phyloP scores from a whole-genome alignment of 2,797 vertebrate genomes.

The Jordanella pulchra region DNA sequence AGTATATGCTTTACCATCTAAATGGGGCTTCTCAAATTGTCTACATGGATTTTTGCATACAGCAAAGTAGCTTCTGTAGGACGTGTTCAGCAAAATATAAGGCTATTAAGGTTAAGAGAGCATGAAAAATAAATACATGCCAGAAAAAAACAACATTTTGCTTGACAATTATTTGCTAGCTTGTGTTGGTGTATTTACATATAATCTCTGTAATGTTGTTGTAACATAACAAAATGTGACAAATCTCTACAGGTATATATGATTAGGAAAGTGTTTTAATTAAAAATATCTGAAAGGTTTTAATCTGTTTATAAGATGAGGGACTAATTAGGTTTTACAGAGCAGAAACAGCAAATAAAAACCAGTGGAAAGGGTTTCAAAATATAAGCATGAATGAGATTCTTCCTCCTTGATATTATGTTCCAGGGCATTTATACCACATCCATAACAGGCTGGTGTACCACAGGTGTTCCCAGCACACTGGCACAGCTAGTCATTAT shows the following conservation, averaged over 20 bases:
- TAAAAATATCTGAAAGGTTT: not conserved
- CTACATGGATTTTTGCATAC: not conserved
- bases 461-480: conserved; percentile 73
- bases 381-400: conserved; percentile 45
- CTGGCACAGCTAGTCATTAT: conserved; percentile 73
- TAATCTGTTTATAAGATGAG: conserved; percentile 11
- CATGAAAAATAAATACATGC: not conserved
- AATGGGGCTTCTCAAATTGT: not conserved
- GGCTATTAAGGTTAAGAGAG: not conserved
- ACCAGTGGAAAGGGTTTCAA: conserved; percentile 4
- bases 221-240: not conserved
- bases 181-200: not conserved
- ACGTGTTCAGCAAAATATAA: not conserved
- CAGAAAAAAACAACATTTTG: not conserved
- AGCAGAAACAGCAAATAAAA: conserved; percentile 1
- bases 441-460: conserved; percentile 65
- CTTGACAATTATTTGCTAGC: not conserved
- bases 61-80: not conserved
- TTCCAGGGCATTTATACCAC: conserved; percentile 63
- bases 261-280: not conserved
- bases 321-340: conserved; percentile 1
- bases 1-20: not conserved
- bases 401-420: conserved; percentile 47
- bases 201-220: not conserved
- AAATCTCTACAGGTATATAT: not conserved